Percentiles rank a stretch among this genome's conserved stretches.
Conservation (phyloP, 2,113 vertebrate genomes). For the Passer montanus region DNA sequence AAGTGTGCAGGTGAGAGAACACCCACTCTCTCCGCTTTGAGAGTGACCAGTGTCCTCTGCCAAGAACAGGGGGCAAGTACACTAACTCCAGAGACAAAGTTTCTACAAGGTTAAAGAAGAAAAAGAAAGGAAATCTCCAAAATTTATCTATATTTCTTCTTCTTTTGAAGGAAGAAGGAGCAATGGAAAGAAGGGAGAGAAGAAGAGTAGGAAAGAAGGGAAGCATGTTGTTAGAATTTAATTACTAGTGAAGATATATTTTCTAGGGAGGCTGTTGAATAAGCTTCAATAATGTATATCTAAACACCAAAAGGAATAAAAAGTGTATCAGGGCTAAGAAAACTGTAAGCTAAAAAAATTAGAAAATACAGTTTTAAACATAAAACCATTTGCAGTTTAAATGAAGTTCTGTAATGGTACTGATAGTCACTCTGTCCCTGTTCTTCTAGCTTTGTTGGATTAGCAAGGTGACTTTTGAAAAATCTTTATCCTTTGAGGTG, state of each 20-base stretch:
- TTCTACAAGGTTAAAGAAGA: neutral
- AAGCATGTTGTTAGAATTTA: neutral
- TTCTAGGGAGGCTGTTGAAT: neutral
- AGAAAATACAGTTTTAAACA: neutral
- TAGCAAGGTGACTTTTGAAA: neutral
- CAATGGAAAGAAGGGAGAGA: neutral
- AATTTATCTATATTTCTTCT: neutral
- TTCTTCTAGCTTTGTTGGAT: neutral
- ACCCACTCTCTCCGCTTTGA: neutral
- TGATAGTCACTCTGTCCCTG: neutral
- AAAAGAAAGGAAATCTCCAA: neutral
- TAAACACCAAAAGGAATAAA: neutral
- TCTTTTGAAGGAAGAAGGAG: neutral
- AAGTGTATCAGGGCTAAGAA: neutral
- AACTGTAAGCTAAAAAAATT: neutral
- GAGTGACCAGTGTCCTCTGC: neutral
- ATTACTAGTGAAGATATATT: neutral
- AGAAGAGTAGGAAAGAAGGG: neutral
- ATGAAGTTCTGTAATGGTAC: neutral
- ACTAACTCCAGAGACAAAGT: neutral
- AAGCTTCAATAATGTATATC: neutral
- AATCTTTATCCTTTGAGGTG: neutral
- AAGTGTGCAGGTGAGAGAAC: neutral
- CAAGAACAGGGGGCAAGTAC: neutral
- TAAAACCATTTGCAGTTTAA: neutral